Base-by-base conservation (phyloP, 2,888 invertebrate genomes). In the Horisme vitalbata region DNA sequence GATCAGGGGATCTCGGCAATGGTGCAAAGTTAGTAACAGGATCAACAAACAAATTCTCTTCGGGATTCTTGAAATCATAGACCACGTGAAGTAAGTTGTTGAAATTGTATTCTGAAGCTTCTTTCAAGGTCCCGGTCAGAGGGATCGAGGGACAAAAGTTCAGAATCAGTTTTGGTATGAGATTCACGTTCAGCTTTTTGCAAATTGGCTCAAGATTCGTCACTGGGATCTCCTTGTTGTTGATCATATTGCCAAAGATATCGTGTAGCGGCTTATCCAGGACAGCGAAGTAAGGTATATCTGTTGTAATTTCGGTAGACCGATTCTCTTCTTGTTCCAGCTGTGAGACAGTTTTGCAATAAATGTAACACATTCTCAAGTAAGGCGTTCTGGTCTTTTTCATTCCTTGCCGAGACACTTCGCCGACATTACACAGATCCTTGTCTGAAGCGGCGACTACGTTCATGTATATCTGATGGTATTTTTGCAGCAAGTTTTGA, bases 121-220 rank as follows among this genome's bases (percentile, higher is more conserved):
- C 87, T 52, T 75, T 81, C 13, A 74, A 65, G 1, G 80, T 73
- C 3, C 83, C 83, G 1, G 73, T 68, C 43, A 92, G 73, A 13
- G 90, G 83, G 13, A 94, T 90, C 5, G 91, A 92, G 0, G 95
- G 94, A 57, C 94, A 95, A 64, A 94, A 94, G 73, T 94, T 95
- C 2, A 93, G 78, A 2, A 94, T 92, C 7, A 95, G 91, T 57
- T 94, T 94, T 59, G 95, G 94, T 34, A 94, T 92, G 38, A 95
- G 87, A 85, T 95, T 94, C 1, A 95, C 90, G 68, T 94, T 94
- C 10, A 95, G 74, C 57, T 93, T 93, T 20, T 91, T 90, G 48
- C 95, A 94, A 61, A 94, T 91, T 0, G 90, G 81, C 67, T 95
- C 95, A 44, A 95, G 91, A 63, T 92, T 91, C 1, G 92, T 83